phyloP scores from a whole-genome alignment of 2,113 vertebrate genomes.

The Mustelus asterias region DNA sequence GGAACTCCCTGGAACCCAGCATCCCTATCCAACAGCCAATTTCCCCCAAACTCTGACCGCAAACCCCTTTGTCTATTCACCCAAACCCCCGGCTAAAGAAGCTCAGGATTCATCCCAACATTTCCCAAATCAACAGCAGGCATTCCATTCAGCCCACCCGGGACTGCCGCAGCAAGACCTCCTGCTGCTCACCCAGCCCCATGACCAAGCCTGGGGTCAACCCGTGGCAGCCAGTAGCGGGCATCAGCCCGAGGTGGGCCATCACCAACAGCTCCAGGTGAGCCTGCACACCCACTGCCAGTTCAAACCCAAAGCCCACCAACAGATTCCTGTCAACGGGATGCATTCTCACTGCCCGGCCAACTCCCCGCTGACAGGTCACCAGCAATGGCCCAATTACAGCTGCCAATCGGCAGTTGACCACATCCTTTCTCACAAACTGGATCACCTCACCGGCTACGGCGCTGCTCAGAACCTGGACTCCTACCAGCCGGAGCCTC shows the following conservation, averaged over 20 bases:
- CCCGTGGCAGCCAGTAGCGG: not conserved
- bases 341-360: not conserved
- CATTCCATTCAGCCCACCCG: not conserved
- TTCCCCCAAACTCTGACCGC: rapidly evolving
- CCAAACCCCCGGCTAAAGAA: not conserved
- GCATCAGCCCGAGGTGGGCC: not conserved
- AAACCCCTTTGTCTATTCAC: rapidly evolving
- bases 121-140: rapidly evolving
- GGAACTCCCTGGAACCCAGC: not conserved
- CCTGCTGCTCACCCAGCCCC: constrained; percentile 29
- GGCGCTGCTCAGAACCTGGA: constrained; percentile 25
- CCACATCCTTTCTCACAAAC: not conserved
- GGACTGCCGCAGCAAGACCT: constrained; percentile 17
- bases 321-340: not conserved
- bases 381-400: constrained; percentile 23
- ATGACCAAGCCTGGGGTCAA: not conserved
- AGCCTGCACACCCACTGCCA: rapidly evolving
- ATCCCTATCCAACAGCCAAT: not conserved
- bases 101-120: rapidly evolving
- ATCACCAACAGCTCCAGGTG: constrained; percentile 38
- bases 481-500: constrained; percentile 26
- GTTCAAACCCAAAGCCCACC: not conserved
- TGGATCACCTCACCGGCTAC: constrained; percentile 38
- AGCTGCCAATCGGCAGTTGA: constrained; percentile 39
- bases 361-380: too few relatives aligned